Evolutionary conservation across 2,113 vertebrate species (phyloP).

Genomic region (Tringa solitaria): DNA sequence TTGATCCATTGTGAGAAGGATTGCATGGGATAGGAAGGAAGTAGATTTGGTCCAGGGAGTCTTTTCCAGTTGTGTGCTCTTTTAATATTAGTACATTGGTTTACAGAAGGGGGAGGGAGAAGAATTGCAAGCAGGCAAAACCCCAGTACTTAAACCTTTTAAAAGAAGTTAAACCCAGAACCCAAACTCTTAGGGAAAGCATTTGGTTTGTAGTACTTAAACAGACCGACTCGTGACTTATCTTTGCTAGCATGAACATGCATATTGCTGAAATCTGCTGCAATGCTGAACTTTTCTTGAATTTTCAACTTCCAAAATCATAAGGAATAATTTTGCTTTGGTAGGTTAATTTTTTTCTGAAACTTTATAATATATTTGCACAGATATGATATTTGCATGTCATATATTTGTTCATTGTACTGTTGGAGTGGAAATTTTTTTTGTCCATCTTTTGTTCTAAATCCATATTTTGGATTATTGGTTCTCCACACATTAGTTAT

Average conservation of each 20-base stretch:
- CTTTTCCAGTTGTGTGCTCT: neutral
- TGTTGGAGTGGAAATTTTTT: neutral
- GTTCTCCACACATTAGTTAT: neutral
- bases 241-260: neutral
- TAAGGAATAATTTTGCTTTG: neutral
- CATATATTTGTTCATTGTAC: neutral
- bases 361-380: neutral
- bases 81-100: neutral
- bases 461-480: neutral
- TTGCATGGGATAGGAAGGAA: neutral
- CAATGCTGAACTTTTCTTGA: neutral
- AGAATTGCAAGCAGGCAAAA: neutral
- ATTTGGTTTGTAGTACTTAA: neutral
- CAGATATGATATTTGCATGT: neutral
- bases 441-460: neutral
- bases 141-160: neutral
- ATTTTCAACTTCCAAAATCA: neutral
- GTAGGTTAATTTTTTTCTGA: neutral
- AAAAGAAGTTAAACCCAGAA: neutral
- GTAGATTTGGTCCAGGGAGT: neutral
- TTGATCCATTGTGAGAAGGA: neutral
- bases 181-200: neutral
- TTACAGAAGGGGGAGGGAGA: neutral
- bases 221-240: neutral
- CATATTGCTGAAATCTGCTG: neutral